Evolutionary conservation across 1,140 invertebrate species (phyloP).

Genomic region (Megathymus violae): DNA sequence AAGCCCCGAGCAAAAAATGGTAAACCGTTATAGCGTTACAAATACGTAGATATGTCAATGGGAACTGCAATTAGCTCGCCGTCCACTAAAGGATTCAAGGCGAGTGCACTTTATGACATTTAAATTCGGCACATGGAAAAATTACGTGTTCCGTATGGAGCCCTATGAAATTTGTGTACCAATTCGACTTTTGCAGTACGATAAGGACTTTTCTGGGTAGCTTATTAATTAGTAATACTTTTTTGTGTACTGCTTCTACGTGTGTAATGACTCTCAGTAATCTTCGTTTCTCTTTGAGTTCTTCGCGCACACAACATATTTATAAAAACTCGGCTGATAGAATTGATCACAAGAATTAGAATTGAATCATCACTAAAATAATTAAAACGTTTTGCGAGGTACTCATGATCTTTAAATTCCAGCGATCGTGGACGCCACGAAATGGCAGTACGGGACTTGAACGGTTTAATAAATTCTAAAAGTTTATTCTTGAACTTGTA

Average conservation of each 20-base stretch:
- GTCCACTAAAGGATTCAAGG: slow-evolving; percentile 53
- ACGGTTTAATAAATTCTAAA: slow-evolving; percentile 60
- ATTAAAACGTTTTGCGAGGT: not conserved
- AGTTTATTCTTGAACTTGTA: slow-evolving; percentile 59
- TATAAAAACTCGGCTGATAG: not conserved
- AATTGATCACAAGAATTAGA: not conserved
- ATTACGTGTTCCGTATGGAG: slow-evolving; percentile 44
- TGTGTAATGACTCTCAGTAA: not conserved
- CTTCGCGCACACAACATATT: no score
- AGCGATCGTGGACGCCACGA: not conserved
- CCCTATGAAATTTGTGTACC: slow-evolving; percentile 3
- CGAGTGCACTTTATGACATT: slow-evolving; percentile 61
- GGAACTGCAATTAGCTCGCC: slow-evolving; percentile 46
- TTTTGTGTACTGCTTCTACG: not conserved
- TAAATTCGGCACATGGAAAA: slow-evolving; percentile 59
- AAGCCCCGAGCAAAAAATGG: slow-evolving; percentile 47
- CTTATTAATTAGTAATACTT: slow-evolving; percentile 12
- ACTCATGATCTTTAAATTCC: not conserved
- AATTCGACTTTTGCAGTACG: slow-evolving; percentile 18
- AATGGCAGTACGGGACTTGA: slow-evolving; percentile 43
- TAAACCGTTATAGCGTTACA: slow-evolving; percentile 52
- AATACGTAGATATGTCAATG: slow-evolving; percentile 56
- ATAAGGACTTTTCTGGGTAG: slow-evolving; percentile 13
- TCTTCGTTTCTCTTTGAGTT: no score
- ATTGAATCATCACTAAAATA: not conserved